A percentile compares a stretch with the other conserved stretches of the same genome.
Evolutionary conservation across 2,888 invertebrate species (phyloP).

Genomic region (Andrena flavipes): DNA sequence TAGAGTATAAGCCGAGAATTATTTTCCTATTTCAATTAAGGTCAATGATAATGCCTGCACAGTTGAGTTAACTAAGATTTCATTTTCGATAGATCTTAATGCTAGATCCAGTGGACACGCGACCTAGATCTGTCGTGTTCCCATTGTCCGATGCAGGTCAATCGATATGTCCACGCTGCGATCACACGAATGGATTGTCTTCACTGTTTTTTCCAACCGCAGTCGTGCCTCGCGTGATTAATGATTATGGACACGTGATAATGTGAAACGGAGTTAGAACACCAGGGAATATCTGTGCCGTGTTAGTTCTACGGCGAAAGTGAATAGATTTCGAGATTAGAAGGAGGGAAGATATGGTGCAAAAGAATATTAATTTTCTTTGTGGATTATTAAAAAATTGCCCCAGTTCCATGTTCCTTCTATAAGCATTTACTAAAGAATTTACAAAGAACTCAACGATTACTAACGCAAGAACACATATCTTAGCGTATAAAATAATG

Average conservation of each 20-base stretch:
- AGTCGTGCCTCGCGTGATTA: conserved; percentile 45
- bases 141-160: conserved; percentile 49
- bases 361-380: not conserved
- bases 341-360: not conserved
- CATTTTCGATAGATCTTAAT: conserved; percentile 29
- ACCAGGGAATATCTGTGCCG: conserved; percentile 6
- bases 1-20: not conserved
- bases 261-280: conserved; percentile 34
- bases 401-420: too few species aligned
- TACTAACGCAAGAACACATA: too few species aligned
- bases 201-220: conserved; percentile 17
- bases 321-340: not conserved
- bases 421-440: too few species aligned
- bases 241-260: conserved; percentile 60
- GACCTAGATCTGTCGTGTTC: conserved; percentile 47
- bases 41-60: not conserved
- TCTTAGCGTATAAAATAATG: too few species aligned
- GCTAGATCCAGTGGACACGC: conserved; percentile 26
- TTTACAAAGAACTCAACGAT: too few species aligned
- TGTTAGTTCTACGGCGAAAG: not conserved
- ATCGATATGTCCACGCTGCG: conserved; percentile 48
- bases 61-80: not conserved
- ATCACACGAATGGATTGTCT: conserved; percentile 21
- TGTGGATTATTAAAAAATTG: not conserved
- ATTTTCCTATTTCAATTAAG: not conserved